Base-by-base conservation (phyloP, 2,888 invertebrate species). In the Schrankia costaestrigalis region DNA sequence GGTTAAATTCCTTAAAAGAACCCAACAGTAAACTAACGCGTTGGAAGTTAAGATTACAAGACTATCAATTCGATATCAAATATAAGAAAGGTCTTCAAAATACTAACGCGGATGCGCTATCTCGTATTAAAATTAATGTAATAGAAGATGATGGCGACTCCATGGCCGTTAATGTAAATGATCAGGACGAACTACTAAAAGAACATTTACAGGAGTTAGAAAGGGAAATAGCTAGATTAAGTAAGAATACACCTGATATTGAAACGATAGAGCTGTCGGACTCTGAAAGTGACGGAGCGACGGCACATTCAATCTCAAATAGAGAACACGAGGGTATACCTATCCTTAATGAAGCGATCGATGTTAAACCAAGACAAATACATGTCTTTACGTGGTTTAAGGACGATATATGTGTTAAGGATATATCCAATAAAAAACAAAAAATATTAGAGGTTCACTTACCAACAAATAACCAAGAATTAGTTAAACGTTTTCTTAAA, bases 71-170 rank as follows among this genome's bases (percentile, higher is more conserved):
- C n/a, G 11, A 31, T 1, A 24, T 41, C 1, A 3, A 28, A 4
- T 41, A 41, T 12, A 45, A 41, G 13, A 29, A 35, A 6, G 41
- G 33, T 21, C 18, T 19, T 3, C 12, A 26, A 13, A 43, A 42
- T 7, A 31, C 31, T 4, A 46, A 42, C 10, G 40, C 46, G 1
- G 46, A 46, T n/a, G 42, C 42, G 2, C 11, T 27, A 1, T 27
- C 27, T 2, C 1, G 27, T 3, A 17, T 17, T 7, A 18, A 18
- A 27, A 7, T 27, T 3, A 27, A 27, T 11, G 17, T 11, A 7
- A 10, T 15, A 26, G 15, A 26, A 17, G 17, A 17, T 17, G n/a
- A n/a, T n/a, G n/a, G n/a, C n/a, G n/a, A n/a, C n/a, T n/a, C n/a
- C n/a, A n/a, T n/a, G n/a, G n/a, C n/a, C n/a, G n/a, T n/a, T n/a